Conservation (phyloP, 1,140 invertebrate species). For the Lamellibrachia luymesi region DNA sequence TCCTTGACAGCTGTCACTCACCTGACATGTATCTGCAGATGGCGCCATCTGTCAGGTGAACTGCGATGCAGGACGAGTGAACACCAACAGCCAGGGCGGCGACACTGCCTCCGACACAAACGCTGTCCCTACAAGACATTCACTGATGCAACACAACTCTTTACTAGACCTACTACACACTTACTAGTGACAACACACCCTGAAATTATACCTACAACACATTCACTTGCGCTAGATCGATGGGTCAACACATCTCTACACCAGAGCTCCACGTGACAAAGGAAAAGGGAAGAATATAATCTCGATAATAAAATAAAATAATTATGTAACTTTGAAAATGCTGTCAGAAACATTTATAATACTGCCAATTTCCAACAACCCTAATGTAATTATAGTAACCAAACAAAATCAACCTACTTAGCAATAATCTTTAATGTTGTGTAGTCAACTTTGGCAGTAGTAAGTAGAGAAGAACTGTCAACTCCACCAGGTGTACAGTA, state of each 20-base stretch:
- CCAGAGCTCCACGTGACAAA: no score
- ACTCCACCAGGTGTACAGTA: background rate
- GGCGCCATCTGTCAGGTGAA: constrained; percentile 40
- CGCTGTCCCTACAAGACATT: background rate
- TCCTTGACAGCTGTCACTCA: constrained; percentile 17
- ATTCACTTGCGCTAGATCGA: background rate
- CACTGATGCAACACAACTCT: background rate
- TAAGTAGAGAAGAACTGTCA: background rate
- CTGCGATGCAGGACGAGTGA: constrained; percentile 23
- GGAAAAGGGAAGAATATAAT: no score
- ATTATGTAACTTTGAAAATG: no score
- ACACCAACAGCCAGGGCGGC: background rate
- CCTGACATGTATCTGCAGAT: constrained; percentile 37
- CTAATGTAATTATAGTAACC: no score
- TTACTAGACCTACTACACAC: background rate
- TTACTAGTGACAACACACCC: background rate
- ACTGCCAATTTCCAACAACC: no score
- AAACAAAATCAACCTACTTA: background rate
- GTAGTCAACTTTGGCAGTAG: background rate
- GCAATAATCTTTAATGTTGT: background rate
- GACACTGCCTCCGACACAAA: constrained; percentile 3
- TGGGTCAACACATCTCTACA: no score
- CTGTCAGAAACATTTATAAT: no score
- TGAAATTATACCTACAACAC: background rate
- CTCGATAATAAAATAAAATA: no score